Evolutionary conservation across 2,888 invertebrate species (phyloP).

Genomic region (Ecliptopera silaceata): DNA sequence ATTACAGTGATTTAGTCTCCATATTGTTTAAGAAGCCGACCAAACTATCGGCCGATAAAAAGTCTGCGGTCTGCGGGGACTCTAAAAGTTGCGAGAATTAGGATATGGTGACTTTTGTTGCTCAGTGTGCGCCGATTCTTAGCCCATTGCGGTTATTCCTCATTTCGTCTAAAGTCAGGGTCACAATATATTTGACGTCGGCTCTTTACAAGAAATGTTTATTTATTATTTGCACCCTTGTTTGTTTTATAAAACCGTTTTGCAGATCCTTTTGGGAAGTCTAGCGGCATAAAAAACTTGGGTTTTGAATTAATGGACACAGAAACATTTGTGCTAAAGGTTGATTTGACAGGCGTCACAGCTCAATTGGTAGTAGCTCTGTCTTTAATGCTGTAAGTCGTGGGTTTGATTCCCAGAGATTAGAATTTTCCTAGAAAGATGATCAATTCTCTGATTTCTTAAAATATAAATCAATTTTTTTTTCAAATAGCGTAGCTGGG

Average conservation of each 20-base stretch:
- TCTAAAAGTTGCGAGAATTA: no score
- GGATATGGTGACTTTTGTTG: not conserved
- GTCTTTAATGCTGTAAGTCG: no score
- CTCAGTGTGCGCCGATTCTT: not conserved
- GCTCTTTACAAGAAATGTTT: conserved; percentile 28
- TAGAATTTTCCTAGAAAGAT: no score
- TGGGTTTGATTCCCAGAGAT: no score
- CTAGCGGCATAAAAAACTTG: not conserved
- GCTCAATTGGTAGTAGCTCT: no score
- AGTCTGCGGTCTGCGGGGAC: no score
- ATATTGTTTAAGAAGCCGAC: no score
- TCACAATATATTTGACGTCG: conserved; percentile 31
- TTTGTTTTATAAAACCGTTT: conserved; percentile 25
- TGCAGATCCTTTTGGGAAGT: not conserved
- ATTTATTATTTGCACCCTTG: conserved; percentile 32
- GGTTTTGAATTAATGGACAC: not conserved
- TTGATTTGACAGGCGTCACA: no score
- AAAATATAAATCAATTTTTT: not conserved
- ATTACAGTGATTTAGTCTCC: no score
- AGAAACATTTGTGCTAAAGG: no score
- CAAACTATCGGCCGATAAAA: no score
- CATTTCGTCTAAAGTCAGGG: conserved; percentile 25
- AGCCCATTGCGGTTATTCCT: conserved; percentile 17
- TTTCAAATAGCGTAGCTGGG: not conserved
- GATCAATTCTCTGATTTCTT: no score